phyloP scores from a whole-genome alignment of 2,113 vertebrate genomes.

The Tenrec ecaudatus region DNA sequence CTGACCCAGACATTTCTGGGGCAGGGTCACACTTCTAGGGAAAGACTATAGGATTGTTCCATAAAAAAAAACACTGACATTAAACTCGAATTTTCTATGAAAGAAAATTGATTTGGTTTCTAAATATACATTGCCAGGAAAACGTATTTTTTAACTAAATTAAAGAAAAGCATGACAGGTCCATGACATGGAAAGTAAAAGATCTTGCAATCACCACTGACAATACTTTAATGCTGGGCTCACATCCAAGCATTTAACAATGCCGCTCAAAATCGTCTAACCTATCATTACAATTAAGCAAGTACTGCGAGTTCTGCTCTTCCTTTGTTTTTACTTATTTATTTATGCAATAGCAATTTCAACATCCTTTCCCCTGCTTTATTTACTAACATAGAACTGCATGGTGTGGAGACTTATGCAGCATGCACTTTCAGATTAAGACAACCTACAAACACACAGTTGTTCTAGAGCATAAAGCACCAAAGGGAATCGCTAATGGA shows the following conservation, averaged over 20 bases:
- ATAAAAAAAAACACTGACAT: background rate
- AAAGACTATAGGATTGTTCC: no score
- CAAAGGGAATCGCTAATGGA: background rate
- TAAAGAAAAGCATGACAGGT: background rate
- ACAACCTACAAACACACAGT: background rate
- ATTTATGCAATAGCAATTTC: background rate
- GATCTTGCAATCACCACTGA: background rate
- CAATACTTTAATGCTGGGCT: background rate
- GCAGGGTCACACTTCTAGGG: no score
- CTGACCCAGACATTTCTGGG: no score
- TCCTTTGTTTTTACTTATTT: background rate
- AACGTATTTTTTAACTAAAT: no score
- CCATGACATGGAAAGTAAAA: background rate
- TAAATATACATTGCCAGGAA: no score
- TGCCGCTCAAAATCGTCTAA: background rate
- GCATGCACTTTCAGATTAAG: background rate
- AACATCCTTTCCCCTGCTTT: background rate
- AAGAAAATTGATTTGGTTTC: no score
- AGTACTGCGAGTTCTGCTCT: background rate
- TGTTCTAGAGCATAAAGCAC: background rate
- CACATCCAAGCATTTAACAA: background rate
- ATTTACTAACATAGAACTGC: background rate
- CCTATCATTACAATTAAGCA: background rate
- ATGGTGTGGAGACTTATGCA: background rate
- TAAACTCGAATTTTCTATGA: no score